Evolutionary conservation across 1,140 invertebrate species (phyloP).

Genomic region (Solenopsis invicta): DNA sequence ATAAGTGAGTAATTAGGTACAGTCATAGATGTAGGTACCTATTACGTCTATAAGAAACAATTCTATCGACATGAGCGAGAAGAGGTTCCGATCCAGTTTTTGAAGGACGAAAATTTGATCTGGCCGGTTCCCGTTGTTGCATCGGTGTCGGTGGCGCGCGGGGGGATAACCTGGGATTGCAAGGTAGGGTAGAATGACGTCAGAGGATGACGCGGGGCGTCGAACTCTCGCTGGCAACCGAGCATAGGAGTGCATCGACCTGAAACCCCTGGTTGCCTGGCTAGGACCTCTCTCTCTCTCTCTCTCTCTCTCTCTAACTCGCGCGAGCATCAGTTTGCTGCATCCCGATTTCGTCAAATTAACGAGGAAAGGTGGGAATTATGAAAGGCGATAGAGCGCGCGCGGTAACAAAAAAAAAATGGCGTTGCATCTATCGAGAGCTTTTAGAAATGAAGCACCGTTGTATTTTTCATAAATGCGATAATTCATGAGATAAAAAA

Average conservation of each 20-base stretch:
- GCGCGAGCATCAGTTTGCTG: slow-evolving; percentile 7
- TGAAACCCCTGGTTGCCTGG: slow-evolving; percentile 82
- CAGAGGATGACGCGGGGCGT: slow-evolving; percentile 81
- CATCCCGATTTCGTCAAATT: slow-evolving; percentile 19
- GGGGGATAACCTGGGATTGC: slow-evolving; percentile 44
- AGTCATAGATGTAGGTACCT: no score
- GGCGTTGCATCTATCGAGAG: background rate
- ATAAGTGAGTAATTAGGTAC: background rate
- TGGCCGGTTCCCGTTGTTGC: slow-evolving; percentile 47
- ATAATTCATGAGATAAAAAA: background rate
- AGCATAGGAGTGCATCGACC: slow-evolving; percentile 83
- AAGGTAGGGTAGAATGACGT: slow-evolving; percentile 81
- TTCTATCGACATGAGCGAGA: background rate
- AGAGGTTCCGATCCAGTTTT: slow-evolving; percentile 59
- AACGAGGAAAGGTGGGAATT: slow-evolving; percentile 8
- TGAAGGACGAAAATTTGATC: slow-evolving; percentile 70
- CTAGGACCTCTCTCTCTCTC: slow-evolving; percentile 30
- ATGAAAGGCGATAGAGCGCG: slow-evolving; percentile 15
- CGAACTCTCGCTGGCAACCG: slow-evolving; percentile 80
- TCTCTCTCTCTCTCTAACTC: slow-evolving; percentile 18
- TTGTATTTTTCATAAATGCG: background rate
- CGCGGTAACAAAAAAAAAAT: slow-evolving; percentile 4
- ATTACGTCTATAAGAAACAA: slow-evolving; percentile 47
- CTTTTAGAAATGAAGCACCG: background rate
- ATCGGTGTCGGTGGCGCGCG: slow-evolving; percentile 63